Base-by-base conservation (phyloP, 1,140 invertebrate genomes). In the Akabosia matsudoensis region DNA sequence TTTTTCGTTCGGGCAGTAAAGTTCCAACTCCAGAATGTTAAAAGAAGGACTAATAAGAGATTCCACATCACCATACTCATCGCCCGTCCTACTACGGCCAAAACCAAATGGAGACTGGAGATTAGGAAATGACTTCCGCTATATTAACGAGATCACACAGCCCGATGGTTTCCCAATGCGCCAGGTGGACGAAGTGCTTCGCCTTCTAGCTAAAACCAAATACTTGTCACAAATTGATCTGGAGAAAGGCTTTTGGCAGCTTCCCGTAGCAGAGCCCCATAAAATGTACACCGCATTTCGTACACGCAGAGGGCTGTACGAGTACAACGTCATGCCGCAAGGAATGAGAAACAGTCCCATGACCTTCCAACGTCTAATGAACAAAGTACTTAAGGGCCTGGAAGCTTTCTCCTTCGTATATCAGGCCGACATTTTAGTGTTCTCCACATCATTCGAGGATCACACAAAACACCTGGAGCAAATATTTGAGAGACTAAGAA, bases 351-450 rank as follows among this genome's bases (percentile, higher is more conserved):
- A 86, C 79, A 85, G 86, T 10, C 82, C 83, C 0, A 84, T 85
- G 45, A 84, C 84, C 0, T 89, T 88, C 78, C 85, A 88, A 80
- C 74, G 87, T 16, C 84, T 85, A 18, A 87, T 89, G 70, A 82
- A 87, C 79, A 45, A 83, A n/a, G 82, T 87, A 1, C 79, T 87
- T 0, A 3, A 79, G 54, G 85, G 81, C 14, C 13, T 76, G 71
- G 71, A 84, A 10, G 79, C 82, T 34, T 87, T 84, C 73, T 75
- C 33, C 64, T 81, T 83, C 64, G 81, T 83, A 0, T 89, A 88
- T 78, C 71, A 89, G 0, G 88, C 89, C 78, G 88, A 89, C 79
- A 84, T 90, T 37, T 81, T 89, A 0, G 79, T 89, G 7, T 86
- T 82, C 56, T 85, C 83, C 0, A 77, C 67, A 31, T 73, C n/a